phyloP scores from a whole-genome alignment of 1,140 invertebrate species.

The Zaprionus ornatus region DNA sequence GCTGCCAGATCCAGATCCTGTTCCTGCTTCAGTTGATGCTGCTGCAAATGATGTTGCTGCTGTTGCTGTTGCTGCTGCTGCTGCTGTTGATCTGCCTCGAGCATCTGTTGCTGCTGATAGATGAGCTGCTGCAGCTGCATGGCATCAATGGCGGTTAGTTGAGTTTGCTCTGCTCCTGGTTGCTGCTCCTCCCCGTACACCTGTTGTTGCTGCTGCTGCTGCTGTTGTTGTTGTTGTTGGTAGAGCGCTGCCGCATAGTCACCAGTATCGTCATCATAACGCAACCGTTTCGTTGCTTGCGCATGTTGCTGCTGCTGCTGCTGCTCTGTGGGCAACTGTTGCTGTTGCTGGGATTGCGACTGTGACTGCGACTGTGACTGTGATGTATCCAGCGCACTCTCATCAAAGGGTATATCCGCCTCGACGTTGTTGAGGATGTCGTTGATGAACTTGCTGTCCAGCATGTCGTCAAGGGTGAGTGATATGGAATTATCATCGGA shows the following conservation, averaged over 20 bases:
- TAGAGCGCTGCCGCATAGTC: conserved; percentile 51
- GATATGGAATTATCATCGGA: conserved; percentile 79
- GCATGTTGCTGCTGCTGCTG: conserved; percentile 44
- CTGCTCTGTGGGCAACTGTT: conserved; percentile 25
- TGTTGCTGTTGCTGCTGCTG: conserved; percentile 64
- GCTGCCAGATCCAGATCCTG: conserved; percentile 34
- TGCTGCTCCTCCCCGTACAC: conserved; percentile 49
- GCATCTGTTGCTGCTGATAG: conserved; percentile 75
- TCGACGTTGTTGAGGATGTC: conserved; percentile 72
- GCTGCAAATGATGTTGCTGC: conserved; percentile 59
- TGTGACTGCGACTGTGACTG: conserved; percentile 51
- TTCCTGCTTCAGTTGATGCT: conserved; percentile 54
- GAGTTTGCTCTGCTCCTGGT: conserved; percentile 46
- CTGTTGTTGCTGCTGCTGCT: conserved; percentile 54
- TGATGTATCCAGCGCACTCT: conserved; percentile 69
- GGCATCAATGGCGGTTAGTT: conserved; percentile 69
- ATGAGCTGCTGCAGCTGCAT: conserved; percentile 74
- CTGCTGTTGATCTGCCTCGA: conserved; percentile 61
- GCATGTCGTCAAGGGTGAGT: conserved; percentile 73
- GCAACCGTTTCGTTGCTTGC: conserved; percentile 63
- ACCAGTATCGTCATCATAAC: conserved; percentile 61
- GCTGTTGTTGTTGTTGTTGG: conserved; percentile 49
- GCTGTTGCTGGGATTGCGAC: conserved; percentile 22
- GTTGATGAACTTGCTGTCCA: conserved; percentile 79
- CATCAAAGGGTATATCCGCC: conserved; percentile 68